Evolutionary conservation across 2,113 vertebrate species (phyloP).

Genomic region (Talpa occidentalis): DNA sequence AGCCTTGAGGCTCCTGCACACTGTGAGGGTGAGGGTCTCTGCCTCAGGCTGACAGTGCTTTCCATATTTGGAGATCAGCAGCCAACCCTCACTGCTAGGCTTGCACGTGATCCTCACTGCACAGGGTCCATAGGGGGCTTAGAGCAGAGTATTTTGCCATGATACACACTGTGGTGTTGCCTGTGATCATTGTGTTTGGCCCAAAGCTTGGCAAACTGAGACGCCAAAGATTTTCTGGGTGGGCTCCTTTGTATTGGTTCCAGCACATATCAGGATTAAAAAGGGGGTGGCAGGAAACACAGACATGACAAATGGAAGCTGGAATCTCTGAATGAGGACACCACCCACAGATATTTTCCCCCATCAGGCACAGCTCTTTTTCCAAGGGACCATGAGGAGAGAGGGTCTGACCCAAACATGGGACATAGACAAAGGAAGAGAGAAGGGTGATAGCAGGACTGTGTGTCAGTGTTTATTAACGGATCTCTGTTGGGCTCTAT

Average conservation of each 20-base stretch:
- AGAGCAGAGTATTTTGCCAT: neutral
- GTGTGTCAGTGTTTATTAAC: fast-evolving
- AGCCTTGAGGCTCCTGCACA: neutral
- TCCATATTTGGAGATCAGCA: neutral
- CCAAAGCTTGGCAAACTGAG: neutral
- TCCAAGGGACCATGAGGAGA: fast-evolving
- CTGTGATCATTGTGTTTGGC: neutral
- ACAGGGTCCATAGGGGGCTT: neutral
- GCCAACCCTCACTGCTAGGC: neutral
- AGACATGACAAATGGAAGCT: neutral
- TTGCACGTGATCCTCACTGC: neutral
- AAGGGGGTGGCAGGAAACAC: neutral
- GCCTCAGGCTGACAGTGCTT: neutral
- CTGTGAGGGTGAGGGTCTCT: fast-evolving
- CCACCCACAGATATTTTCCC: fast-evolving
- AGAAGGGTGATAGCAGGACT: neutral
- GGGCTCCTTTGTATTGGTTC: neutral
- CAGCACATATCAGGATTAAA: neutral
- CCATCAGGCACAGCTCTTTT: neutral
- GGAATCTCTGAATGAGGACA: neutral
- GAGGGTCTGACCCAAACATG: neutral
- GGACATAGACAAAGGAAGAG: neutral
- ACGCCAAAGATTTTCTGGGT: neutral
- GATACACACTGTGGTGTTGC: neutral
- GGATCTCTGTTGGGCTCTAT: neutral